Evolutionary conservation across 2,113 vertebrate genomes (phyloP).

Genomic region (Merops nubicus): DNA sequence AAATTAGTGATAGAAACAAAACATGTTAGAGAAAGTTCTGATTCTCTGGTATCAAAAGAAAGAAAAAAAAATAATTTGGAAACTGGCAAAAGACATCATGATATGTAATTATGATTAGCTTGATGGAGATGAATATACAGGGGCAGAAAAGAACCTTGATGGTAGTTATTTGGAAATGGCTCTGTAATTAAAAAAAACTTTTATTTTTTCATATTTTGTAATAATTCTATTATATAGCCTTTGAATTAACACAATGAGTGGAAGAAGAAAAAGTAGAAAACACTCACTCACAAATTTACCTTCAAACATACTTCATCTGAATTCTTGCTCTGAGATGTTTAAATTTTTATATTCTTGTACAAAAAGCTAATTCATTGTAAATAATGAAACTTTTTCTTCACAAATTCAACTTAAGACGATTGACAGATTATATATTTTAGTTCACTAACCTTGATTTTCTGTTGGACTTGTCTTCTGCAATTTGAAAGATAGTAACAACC

Average conservation of each 20-base stretch:
- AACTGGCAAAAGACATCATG: neutral
- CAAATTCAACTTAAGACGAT: neutral
- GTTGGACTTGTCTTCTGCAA: neutral
- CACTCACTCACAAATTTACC: neutral
- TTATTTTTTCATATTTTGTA: neutral
- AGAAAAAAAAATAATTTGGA: neutral
- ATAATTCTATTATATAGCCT: neutral
- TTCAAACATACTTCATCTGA: neutral
- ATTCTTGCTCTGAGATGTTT: neutral
- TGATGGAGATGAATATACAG: neutral
- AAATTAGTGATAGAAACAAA: neutral
- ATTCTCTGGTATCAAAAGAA: neutral
- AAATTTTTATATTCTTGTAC: neutral
- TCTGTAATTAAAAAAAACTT: neutral
- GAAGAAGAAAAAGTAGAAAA: neutral
- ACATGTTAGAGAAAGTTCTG: neutral
- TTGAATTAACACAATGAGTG: neutral
- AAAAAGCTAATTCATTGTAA: conserved; percentile 1
- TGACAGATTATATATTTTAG: neutral
- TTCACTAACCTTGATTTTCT: neutral
- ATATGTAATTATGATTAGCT: neutral
- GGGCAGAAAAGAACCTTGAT: neutral
- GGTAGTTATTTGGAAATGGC: neutral
- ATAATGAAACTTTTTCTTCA: neutral
- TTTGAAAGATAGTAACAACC: neutral